Evolutionary conservation across 2,113 vertebrate genomes (phyloP).

Genomic region (Porphyrio hochstetteri): DNA sequence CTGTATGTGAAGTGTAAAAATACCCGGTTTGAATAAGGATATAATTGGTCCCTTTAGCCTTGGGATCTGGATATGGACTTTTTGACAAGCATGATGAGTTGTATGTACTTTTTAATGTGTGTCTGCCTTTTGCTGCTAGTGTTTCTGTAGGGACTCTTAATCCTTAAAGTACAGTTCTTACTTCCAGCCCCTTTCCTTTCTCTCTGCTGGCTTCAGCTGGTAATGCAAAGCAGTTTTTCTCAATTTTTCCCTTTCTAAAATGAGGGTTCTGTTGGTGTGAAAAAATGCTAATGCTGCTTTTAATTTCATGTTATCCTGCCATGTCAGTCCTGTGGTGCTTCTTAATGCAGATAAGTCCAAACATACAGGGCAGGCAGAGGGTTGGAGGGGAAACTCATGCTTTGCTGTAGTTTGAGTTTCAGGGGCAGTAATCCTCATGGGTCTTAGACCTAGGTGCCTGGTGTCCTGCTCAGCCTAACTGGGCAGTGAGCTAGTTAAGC

Average conservation of each 20-base stretch:
- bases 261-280: neutral
- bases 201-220: neutral
- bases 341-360: neutral
- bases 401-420: neutral
- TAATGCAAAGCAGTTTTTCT: neutral
- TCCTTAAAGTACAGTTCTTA: neutral
- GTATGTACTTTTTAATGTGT: neutral
- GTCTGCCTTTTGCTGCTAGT: neutral
- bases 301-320: neutral
- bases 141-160: neutral
- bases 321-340: neutral
- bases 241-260: neutral
- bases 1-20: neutral
- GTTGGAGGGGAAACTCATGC: neutral
- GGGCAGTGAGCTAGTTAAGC: neutral
- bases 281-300: neutral
- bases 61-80: neutral
- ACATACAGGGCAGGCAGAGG: accelerated
- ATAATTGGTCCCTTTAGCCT: neutral
- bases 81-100: neutral
- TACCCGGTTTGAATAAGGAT: neutral
- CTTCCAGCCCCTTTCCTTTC: neutral
- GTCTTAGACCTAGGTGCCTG: neutral
- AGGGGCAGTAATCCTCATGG: too few species aligned
- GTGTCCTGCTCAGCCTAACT: neutral